Base-by-base conservation (phyloP, 1,140 invertebrate species). In the Capitella teleta region DNA sequence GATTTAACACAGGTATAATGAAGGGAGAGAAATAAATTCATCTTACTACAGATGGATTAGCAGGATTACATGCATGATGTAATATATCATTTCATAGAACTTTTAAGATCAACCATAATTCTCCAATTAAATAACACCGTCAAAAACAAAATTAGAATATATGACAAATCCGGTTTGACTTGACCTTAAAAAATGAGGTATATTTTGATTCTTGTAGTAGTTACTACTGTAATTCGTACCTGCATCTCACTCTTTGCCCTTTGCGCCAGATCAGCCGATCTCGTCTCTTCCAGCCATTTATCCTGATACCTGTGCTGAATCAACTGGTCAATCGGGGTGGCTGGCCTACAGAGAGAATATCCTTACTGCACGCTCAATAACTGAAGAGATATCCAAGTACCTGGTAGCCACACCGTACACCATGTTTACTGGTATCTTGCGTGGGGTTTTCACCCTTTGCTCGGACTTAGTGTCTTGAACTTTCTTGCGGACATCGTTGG, bases 271-370 rank as follows among this genome's bases (percentile, higher is more conserved):
- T 64, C 57, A 14, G 56, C 49, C 21, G 56, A 51, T 2, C 60
- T 53, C 25, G 59, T 47, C 16, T 64, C 54, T 43, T 59, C 53
- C 14, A 68, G 32, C 68, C 68, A 70, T 43, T 61, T 60, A 52
- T 70, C 66, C 43, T 70, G 68, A 51, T 65, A 70, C 58, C 67
- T 70, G 52, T 70, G 64, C 53, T 68, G 66, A 40, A 70, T 41
- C 16, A 70, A 50, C 32, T 70, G 66, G 53, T 62, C 65, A 32
- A 70, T 67, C 18, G 68, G 68, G 23, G 68, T 70, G 8, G 65
- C 67, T 18, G 68, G 68, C 51, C 68, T 70, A 57, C 8, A 46
- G 45, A 3, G 44, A n/a, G 40, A 58, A 53, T 24, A 14, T 1
- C 6, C 3, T 19, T 14, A 37, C 12, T 10, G 5, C 4, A 38